Base-by-base conservation (phyloP, 2,888 invertebrate species). In the Drosophila testacea region DNA sequence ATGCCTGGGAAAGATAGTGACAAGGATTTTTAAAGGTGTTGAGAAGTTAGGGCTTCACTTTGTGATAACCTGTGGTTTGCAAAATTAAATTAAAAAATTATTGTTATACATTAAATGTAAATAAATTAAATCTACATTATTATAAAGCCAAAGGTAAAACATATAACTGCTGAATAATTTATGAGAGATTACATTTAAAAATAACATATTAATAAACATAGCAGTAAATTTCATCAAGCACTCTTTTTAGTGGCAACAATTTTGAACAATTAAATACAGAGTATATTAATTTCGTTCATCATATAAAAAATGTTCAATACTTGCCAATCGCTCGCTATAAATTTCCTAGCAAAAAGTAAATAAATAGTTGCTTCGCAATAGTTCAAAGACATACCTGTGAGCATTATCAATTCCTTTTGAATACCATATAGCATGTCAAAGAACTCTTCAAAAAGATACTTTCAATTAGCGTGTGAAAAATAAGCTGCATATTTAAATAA, bases 1-100 rank as follows among this genome's bases (percentile, higher is more conserved):
- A 83, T 59, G 60, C 51, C 34, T 42, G 55, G 5, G 41, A 51
- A 63, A 56, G 51, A 65, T 62, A 59, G 44, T 42, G 51, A 4
- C n/a, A n/a, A 48, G 32, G 46, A 13, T 22, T 22, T n/a, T 50
- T 6, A 10, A 46, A 63, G 41, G 57, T 42, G 57, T 2, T 39
- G 36, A 47, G 28, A 44, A 34, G 9, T 38, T 1, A 0, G 2
- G 1, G n/a, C 11, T 10, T 3, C 13, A 30, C 27, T n/a, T 13
- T 0, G 6, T 4, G 3, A 67, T 63, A 68, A 55, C 47, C 74
- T n/a, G n/a, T n/a, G n/a, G n/a, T n/a, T n/a, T n/a, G n/a, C n/a
- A n/a, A n/a, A n/a, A n/a, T n/a, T n/a, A n/a, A n/a, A n/a, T n/a
- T n/a, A n/a, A n/a, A n/a, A n/a, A n/a, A n/a, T n/a, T n/a, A n/a